phyloP scores from a whole-genome alignment of 2,797 vertebrate species.

The Aplochiton taeniatus region DNA sequence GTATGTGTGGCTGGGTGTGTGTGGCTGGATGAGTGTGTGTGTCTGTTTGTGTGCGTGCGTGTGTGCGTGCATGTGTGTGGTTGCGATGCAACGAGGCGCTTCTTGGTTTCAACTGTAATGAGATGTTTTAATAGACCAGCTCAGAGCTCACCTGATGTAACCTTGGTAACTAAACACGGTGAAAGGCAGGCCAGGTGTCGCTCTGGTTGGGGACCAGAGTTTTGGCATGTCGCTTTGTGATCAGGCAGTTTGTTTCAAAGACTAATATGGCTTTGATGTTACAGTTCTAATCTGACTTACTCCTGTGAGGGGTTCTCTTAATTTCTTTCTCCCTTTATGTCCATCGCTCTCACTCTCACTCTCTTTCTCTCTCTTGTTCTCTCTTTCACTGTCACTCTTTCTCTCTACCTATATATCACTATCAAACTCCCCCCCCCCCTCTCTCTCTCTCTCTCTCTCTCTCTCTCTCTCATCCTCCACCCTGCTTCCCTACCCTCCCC shows the following conservation, averaged over 20 bases:
- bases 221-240: constrained; percentile 18
- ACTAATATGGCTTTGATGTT: neutral
- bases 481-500: neutral
- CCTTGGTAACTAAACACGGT: neutral
- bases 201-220: constrained; percentile 14
- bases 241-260: constrained; percentile 12
- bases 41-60: neutral
- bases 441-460: neutral
- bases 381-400: neutral
- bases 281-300: neutral
- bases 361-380: neutral
- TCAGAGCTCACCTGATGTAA: constrained; percentile 3
- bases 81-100: constrained; percentile 18
- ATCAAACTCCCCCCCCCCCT: neutral
- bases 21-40: neutral
- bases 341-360: neutral
- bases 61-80: neutral
- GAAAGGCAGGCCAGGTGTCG: neutral
- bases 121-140: constrained; percentile 28
- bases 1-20: constrained; percentile 15
- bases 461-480: neutral
- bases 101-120: constrained; percentile 35
- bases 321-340: neutral
- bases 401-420: neutral
- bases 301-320: neutral